Base-by-base conservation (phyloP, 2,888 invertebrate genomes). In the Metellina segmentata region DNA sequence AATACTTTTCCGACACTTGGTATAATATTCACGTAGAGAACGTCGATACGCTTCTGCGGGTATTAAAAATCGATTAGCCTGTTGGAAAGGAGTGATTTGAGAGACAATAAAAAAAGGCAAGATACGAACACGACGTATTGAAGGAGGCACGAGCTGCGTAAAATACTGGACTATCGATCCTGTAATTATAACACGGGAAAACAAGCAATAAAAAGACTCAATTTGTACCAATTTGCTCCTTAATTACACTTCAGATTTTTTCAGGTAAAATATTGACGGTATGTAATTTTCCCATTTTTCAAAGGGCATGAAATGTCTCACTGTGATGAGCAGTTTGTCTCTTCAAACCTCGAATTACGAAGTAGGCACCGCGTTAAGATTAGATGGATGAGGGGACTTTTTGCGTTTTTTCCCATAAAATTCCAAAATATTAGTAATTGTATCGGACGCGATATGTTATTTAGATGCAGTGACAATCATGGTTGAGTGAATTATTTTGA, bases 51-150 rank as follows among this genome's bases (percentile, higher is more conserved):
- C 72, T 16, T 53, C 49, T 78, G 52, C 20, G 34, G 70, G 61
- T 74, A 88, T 88, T 88, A 88, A 88, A 88, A 88, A 88, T 79
- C 81, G 88, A 88, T 88, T 88, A 88, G 61, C 70, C 72, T 7
- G 16, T 9, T 48, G 34, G 61, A 79, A 71, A 71, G 51, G 52
- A 86, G 86, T 78, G 77, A 83, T 81, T 34, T 70, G 16, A 11
- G 13, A 61, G 61, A 61, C 9, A 61, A 61, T 61, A 79, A 34
- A 75, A 61, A 61, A 61, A 48, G 51, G 49, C 74, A 71, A 34
- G 48, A 48, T 19, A 83, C 48, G 20, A 69, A 69, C 19, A n/a
- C 34, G 34, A 34, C 34, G 34, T 61, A 61, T 61, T 61, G 61
- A 8, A 11, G 61, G 61, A 61, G 61, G 34, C 34, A 34, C 34